Base-by-base conservation (phyloP, 2,113 vertebrate species). In the Paedocypris sp. region DNA sequence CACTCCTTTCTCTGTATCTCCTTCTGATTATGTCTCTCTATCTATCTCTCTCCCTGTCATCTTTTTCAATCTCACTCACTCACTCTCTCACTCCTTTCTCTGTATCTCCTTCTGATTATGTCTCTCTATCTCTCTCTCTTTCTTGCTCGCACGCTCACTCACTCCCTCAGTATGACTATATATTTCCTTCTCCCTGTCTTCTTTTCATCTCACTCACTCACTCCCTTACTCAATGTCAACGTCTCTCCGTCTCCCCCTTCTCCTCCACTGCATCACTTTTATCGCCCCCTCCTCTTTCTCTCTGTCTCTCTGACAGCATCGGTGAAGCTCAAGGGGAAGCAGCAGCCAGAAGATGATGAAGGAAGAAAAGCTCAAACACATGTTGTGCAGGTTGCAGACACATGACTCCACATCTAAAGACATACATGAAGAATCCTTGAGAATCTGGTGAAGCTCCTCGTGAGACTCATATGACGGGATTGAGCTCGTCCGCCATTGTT, bases 1-100 rank as follows among this genome's bases (percentile, higher is more conserved):
- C 60, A 80, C 60, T 15, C 3, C 22, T 22, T 19, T 36, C 56
- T 60, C 49, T n/a, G n/a, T n/a, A n/a, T n/a, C n/a, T n/a, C n/a
- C n/a, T n/a, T n/a, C n/a, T n/a, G n/a, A n/a, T n/a, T n/a, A n/a
- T n/a, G n/a, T n/a, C n/a, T n/a, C n/a, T n/a, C 58, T 57, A n/a
- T n/a, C n/a, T n/a, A n/a, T n/a, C n/a, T n/a, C n/a, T n/a, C n/a
- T n/a, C n/a, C n/a, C n/a, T n/a, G n/a, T n/a, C n/a, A n/a, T n/a
- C n/a, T n/a, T n/a, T n/a, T n/a, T n/a, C n/a, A n/a, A n/a, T n/a
- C n/a, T n/a, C n/a, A n/a, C n/a, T n/a, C n/a, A n/a, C n/a, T n/a
- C n/a, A n/a, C n/a, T n/a, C n/a, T n/a, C n/a, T n/a, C n/a, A n/a
- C n/a, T n/a, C n/a, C n/a, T n/a, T n/a, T n/a, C n/a, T n/a, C n/a